These are phyloP conservation scores for Noctua janthina DNA, from an alignment of 2,888 invertebrate genomes.

Conservation along the genomic window DNA sequence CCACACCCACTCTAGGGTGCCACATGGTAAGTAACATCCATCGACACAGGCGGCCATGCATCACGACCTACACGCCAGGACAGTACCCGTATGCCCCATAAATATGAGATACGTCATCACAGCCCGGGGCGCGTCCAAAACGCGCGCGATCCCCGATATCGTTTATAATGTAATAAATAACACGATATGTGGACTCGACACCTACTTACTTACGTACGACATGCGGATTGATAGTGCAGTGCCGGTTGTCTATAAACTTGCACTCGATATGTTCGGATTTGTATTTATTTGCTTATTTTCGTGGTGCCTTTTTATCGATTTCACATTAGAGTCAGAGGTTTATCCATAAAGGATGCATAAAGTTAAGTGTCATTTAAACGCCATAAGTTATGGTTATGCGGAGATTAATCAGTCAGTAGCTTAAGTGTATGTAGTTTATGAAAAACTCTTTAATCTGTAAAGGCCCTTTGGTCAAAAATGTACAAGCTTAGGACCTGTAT, in stretches of 20 bases:
- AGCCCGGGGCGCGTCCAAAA: constrained; percentile 74
- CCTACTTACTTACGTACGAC: constrained; percentile 82
- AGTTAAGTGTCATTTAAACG: not conserved
- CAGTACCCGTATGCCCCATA: constrained; percentile 77
- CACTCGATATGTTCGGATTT: constrained; percentile 30
- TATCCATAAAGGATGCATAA: not conserved
- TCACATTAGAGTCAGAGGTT: not conserved
- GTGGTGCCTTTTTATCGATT: not conserved
- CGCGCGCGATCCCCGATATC: constrained; percentile 76
- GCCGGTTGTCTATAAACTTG: constrained; percentile 44
- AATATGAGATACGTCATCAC: constrained; percentile 87
- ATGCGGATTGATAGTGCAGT: constrained; percentile 57
- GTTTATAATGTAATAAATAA: constrained; percentile 85
- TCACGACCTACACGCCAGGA: constrained; percentile 83
- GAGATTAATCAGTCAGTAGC: not conserved
- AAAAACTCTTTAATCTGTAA: too few species aligned
- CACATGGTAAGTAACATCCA: constrained; percentile 75
- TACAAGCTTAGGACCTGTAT: not conserved
- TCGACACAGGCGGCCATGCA: constrained; percentile 77
- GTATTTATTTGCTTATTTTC: not conserved
- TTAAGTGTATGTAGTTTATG: not conserved
- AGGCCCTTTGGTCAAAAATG: not conserved
- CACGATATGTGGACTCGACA: constrained; percentile 78
- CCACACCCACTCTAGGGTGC: constrained; percentile 75
- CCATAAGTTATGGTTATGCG: not conserved